Percentiles rank a stretch among this genome's conserved stretches.
Evolutionary conservation across 2,797 vertebrate genomes (phyloP).

Genomic region (Anas capensis): DNA sequence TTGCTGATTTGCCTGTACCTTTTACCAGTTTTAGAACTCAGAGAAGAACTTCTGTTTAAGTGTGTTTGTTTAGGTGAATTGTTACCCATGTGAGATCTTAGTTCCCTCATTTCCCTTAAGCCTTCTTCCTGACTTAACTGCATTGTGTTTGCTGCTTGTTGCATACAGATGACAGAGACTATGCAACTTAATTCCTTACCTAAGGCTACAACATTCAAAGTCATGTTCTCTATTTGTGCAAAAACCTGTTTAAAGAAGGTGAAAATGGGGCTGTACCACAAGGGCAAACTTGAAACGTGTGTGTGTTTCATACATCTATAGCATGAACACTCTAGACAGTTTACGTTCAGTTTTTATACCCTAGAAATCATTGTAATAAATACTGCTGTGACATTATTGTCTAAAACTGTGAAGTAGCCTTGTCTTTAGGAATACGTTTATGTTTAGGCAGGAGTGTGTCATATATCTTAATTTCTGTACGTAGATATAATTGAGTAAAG

Average conservation of each 20-base stretch:
- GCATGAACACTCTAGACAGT: not conserved
- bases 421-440: not conserved
- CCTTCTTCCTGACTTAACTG: not conserved
- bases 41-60: not conserved
- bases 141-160: not conserved
- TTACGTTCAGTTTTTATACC: not conserved
- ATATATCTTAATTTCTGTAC: not conserved
- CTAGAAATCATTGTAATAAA: not conserved
- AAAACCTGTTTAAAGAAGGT: not conserved
- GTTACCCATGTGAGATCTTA: not conserved
- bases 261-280: not conserved
- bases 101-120: not conserved
- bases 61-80: not conserved
- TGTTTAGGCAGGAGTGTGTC: fast-evolving
- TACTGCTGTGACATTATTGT: not conserved
- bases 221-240: not conserved
- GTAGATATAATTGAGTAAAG: not conserved
- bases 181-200: not conserved
- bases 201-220: not conserved
- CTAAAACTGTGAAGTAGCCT: not conserved
- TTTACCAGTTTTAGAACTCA: not conserved
- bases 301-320: not conserved
- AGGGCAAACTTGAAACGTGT: not conserved
- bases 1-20: not conserved
- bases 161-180: not conserved